These are phyloP conservation scores for Avahi laniger DNA, from an alignment of 2,797 vertebrate genomes.

Conservation along the genomic window DNA sequence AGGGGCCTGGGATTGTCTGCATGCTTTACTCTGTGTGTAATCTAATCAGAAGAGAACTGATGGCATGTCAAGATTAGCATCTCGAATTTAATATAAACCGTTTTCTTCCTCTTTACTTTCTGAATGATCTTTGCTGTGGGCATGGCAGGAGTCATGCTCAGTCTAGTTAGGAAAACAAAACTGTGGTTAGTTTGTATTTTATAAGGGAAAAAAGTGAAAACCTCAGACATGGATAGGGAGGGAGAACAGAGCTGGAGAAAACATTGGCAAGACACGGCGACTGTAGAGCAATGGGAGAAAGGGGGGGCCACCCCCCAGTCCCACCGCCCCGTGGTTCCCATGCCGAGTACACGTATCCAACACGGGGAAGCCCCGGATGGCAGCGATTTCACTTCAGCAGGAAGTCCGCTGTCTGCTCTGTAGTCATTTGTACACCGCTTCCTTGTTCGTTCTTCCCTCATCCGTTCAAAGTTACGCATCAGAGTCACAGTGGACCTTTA, in stretches of 20 bases:
- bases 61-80: constrained; percentile 14
- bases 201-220: background rate
- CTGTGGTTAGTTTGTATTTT: background rate
- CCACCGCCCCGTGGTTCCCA: background rate
- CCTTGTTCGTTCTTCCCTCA: background rate
- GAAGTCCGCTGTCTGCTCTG: background rate
- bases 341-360: background rate
- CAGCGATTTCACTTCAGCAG: background rate
- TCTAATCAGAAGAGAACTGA: background rate
- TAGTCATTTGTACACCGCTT: background rate
- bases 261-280: background rate
- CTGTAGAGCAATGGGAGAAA: background rate
- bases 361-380: background rate
- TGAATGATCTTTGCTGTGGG: background rate
- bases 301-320: background rate
- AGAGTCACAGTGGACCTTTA: background rate
- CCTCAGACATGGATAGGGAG: background rate
- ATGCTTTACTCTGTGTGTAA: background rate
- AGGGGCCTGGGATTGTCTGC: background rate
- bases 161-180: background rate
- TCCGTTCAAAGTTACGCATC: background rate
- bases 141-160: background rate
- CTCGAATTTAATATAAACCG: background rate
- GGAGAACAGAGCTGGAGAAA: background rate
- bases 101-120: background rate